phyloP scores from a whole-genome alignment of 2,797 vertebrate genomes.

The Brotula barbata region DNA sequence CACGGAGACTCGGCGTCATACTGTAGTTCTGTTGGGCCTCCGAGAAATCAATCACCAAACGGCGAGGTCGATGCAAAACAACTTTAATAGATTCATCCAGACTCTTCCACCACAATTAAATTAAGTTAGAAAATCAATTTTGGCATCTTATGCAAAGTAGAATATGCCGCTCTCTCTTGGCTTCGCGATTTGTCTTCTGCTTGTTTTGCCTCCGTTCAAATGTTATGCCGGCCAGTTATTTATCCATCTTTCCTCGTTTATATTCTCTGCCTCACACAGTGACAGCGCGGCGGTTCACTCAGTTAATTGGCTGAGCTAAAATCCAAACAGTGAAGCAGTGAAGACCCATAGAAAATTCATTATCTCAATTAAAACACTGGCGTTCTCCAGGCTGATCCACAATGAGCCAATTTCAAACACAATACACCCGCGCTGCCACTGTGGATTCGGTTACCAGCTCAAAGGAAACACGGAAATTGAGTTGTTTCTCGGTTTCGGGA shows the following conservation, averaged over 20 bases:
- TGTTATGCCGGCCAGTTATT: constrained; percentile 28
- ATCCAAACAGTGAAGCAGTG: constrained; percentile 62
- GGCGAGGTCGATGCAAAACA: constrained; percentile 62
- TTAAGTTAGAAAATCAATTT: constrained; percentile 74
- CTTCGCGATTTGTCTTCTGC: constrained; percentile 44
- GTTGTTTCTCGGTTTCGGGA: constrained; percentile 7
- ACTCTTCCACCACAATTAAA: constrained; percentile 69
- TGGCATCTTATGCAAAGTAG: constrained; percentile 66
- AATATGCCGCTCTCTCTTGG: constrained; percentile 47
- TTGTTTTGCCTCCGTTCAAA: constrained; percentile 31
- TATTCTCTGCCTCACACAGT: constrained; percentile 28
- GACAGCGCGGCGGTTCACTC: constrained; percentile 46
- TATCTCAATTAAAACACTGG: constrained; percentile 61
- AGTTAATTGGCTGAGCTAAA: constrained; percentile 61
- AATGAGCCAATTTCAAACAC: constrained; percentile 14
- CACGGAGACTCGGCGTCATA: not conserved
- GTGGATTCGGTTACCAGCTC: constrained; percentile 28
- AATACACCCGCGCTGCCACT: constrained; percentile 22
- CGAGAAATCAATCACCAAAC: constrained; percentile 57
- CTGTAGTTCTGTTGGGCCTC: constrained; percentile 34
- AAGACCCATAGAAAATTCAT: constrained; percentile 50
- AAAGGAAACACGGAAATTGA: constrained; percentile 19
- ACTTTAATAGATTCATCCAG: constrained; percentile 68
- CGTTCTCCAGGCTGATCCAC: constrained; percentile 35
- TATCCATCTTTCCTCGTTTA: constrained; percentile 30